Conservation (phyloP, 2,888 invertebrate species). For the Drosophila algonquin region DNA sequence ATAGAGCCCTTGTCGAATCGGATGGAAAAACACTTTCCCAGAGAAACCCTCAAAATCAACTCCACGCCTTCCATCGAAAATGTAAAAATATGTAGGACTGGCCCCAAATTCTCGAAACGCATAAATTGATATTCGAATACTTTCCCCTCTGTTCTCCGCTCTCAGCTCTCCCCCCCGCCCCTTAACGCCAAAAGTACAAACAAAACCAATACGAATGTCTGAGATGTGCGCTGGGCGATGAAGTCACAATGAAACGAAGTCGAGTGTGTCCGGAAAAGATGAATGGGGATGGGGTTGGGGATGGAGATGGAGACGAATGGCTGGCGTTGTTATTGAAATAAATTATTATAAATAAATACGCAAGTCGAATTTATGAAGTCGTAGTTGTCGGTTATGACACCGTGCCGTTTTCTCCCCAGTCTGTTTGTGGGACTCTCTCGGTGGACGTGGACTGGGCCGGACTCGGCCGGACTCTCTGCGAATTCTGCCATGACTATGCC, state of each 20-base stretch:
- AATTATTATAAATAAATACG: constrained; percentile 82
- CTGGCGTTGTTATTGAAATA: constrained; percentile 74
- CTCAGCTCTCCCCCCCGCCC: constrained; percentile 40
- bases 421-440: constrained; percentile 15
- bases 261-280: constrained; percentile 15
- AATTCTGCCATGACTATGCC: not conserved
- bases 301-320: constrained; percentile 46
- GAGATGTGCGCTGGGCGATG: constrained; percentile 42
- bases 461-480: not conserved
- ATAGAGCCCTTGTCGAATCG: constrained; percentile 8
- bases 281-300: constrained; percentile 19
- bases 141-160: constrained; percentile 6
- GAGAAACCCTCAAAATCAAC: not conserved
- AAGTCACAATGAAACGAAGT: constrained; percentile 41
- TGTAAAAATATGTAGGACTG: constrained; percentile 53
- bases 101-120: constrained; percentile 50
- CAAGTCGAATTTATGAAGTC: constrained; percentile 77
- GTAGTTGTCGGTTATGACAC: constrained; percentile 63
- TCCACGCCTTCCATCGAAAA: constrained; percentile 27
- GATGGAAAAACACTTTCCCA: constrained; percentile 60
- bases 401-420: constrained; percentile 48
- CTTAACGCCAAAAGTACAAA: constrained; percentile 36
- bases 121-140: constrained; percentile 74
- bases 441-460: constrained; percentile 2
- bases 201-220: constrained; percentile 51